Conservation (phyloP, 2,113 vertebrate genomes). For the Sula dactylatra region DNA sequence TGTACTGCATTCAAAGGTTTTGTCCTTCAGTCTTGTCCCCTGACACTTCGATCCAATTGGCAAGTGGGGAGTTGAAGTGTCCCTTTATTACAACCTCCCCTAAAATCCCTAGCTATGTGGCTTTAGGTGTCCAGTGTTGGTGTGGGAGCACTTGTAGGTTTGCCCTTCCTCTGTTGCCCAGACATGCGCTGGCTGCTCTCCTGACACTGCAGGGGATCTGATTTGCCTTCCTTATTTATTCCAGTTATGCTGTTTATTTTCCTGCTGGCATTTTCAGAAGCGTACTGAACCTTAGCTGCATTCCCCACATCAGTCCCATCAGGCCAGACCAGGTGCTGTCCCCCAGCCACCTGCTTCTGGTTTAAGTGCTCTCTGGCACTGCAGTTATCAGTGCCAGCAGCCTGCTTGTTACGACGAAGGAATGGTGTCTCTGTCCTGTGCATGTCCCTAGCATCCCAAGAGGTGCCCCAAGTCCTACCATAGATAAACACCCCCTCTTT, state of each 20-base stretch:
- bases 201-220: not conserved
- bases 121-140: not conserved
- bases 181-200: not conserved
- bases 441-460: not conserved
- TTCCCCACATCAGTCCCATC: not conserved
- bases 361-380: not conserved
- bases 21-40: not conserved
- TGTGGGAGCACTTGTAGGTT: not conserved
- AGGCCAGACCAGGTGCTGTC: not conserved
- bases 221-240: not conserved
- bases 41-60: not conserved
- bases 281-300: not conserved
- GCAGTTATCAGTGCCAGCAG: not conserved
- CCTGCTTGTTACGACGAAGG: not conserved
- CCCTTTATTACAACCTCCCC: not conserved
- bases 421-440: not conserved
- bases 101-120: not conserved
- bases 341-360: not conserved
- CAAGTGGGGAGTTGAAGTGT: not conserved
- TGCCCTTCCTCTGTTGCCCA: not conserved
- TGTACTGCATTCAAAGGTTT: not conserved
- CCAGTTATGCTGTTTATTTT: not conserved
- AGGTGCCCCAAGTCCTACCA: not conserved
- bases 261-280: not conserved
- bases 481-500: fast-evolving